Evolutionary conservation across 1,140 invertebrate genomes (phyloP), one percentile per base, ranked within the genome.

Genomic region (Zaprionus tsacasi): DNA sequence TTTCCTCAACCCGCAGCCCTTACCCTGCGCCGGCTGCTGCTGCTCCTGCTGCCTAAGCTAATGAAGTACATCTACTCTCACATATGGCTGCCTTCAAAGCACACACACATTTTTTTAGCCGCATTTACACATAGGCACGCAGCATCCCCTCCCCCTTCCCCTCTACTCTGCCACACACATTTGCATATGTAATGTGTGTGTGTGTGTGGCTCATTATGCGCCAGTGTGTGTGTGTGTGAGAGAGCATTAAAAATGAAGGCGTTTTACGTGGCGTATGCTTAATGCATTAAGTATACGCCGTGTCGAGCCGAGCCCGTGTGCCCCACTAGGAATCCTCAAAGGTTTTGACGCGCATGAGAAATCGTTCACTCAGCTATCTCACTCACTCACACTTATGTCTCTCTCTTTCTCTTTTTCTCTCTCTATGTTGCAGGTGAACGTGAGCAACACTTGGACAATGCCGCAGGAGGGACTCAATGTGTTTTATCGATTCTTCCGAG

Each of bases 401-500:
- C 12, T 10, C 12, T 38, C 56, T 11, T 1, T 35, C 35, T n/a
- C 0, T 38, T 21, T 70, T 48, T 59, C 40, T 15, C 8, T 66
- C 64, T 70, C 58, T 36, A 17, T 36, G 67, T 93, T 92, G 25
- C 93, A 96, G 95, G 95, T 96, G 54, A 96, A 96, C 93, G 96
- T 96, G 85, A 96, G 95, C 92, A 96, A 95, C 91, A 95, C 95
- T 73, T 96, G 96, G 96, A 94, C 96, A 64, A 93, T 96, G 79
- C 95, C 96, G 6, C 95, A 96, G 88, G 95, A 96, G 87, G 95
- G 95, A 12, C 95, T 95, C 91, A 95, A 95, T 57, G 95, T 96
- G 59, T 96, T 96, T 93, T 96, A 96, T 93, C 95, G 95, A 76
- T 96, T 96, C 93, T 96, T 96, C 93, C 94, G 95, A 74, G 96